These are phyloP conservation scores for Callimorpha dominula DNA, from an alignment of 2,888 invertebrate genomes.

Conservation along the genomic window DNA sequence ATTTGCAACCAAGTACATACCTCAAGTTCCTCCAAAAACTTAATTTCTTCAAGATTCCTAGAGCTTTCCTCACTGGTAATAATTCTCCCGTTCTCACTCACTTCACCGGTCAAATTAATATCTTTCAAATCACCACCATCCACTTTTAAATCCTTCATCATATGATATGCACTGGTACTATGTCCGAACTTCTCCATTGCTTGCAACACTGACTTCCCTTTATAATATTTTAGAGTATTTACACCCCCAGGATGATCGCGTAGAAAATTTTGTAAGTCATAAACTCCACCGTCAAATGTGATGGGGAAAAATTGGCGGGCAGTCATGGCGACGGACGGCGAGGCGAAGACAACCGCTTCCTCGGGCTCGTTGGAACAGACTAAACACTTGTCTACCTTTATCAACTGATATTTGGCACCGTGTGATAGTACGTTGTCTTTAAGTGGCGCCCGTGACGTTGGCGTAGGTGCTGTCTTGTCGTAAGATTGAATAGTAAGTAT, in stretches of 20 bases:
- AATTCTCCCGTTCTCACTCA: conserved; percentile 77
- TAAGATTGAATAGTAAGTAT: neutral
- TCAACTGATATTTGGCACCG: conserved; percentile 3
- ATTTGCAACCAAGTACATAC: conserved; percentile 50
- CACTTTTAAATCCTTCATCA: conserved; percentile 88
- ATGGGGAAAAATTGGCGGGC: conserved; percentile 66
- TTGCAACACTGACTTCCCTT: conserved; percentile 83
- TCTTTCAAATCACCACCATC: conserved; percentile 79
- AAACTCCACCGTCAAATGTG: conserved; percentile 80
- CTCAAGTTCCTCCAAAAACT: conserved; percentile 78
- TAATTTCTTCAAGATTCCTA: conserved; percentile 68
- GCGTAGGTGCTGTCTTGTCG: neutral
- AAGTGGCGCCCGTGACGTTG: neutral
- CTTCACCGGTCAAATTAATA: conserved; percentile 70
- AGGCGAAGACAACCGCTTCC: conserved; percentile 20
- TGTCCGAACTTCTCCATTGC: conserved; percentile 87
- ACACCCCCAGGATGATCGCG: conserved; percentile 92
- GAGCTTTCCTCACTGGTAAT: conserved; percentile 70
- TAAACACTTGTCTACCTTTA: conserved; percentile 23
- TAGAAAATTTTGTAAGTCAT: conserved; percentile 89
- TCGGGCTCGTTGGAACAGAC: conserved; percentile 9
- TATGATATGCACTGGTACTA: conserved; percentile 88
- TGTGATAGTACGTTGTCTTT: neutral
- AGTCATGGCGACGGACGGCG: conserved; percentile 40
- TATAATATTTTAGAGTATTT: conserved; percentile 87